These are phyloP conservation scores for Colius striatus DNA, from an alignment of 2,113 vertebrate species.

Conservation along the genomic window DNA sequence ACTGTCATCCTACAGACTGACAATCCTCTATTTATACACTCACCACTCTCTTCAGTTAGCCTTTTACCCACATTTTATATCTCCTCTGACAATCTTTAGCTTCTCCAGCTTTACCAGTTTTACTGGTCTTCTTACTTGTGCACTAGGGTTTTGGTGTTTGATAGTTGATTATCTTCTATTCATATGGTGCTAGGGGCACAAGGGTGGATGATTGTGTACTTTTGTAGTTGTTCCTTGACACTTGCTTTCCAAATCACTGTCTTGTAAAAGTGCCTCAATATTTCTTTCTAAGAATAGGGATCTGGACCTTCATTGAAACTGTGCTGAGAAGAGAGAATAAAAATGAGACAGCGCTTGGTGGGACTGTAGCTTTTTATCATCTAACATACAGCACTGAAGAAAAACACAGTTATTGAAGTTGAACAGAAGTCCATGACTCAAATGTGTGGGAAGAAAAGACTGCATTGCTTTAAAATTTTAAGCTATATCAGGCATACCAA, in stretches of 20 bases:
- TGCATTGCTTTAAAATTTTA: not conserved
- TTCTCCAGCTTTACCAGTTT: conserved; percentile 15
- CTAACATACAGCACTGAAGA: not conserved
- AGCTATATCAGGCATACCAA: not conserved
- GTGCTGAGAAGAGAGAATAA: not conserved
- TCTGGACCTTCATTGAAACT: not conserved
- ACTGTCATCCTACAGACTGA: not conserved
- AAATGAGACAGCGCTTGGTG: not conserved
- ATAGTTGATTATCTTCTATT: not conserved
- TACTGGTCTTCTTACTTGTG: not conserved
- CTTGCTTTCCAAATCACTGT: not conserved
- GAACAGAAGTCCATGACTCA: not conserved
- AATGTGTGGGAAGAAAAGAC: not conserved
- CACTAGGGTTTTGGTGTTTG: not conserved
- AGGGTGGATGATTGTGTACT: not conserved
- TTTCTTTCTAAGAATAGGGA: not conserved
- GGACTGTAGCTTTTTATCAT: not conserved
- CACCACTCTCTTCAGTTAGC: not conserved
- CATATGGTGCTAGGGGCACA: not conserved
- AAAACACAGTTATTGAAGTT: not conserved
- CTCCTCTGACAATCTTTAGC: not conserved
- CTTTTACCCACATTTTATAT: not conserved
- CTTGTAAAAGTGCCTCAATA: not conserved
- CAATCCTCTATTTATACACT: not conserved
- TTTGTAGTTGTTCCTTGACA: not conserved